A percentile compares a stretch with the other conserved stretches of the same genome.
These are phyloP conservation scores for Eublepharis macularius DNA, from an alignment of 2,113 vertebrate species.

Conservation along the genomic window DNA sequence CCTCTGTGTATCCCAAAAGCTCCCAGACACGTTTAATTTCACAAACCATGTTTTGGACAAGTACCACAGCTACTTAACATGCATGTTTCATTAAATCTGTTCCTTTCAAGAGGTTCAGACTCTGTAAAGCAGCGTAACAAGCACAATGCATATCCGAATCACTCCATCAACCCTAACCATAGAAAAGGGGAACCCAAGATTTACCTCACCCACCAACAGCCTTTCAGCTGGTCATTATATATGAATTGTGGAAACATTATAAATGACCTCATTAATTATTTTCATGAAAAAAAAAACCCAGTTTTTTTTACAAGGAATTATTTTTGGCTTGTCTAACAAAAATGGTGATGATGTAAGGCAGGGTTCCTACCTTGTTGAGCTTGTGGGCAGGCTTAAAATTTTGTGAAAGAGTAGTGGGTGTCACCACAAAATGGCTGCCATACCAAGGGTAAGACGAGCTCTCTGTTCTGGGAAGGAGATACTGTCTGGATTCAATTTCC, in stretches of 20 bases:
- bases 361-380: too few species aligned
- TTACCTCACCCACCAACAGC: neutral
- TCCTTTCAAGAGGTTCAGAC: conserved; percentile 13
- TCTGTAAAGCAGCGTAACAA: conserved; percentile 7
- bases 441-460: too few species aligned
- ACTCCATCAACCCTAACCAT: neutral
- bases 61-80: conserved; percentile 15
- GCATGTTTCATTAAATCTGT: conserved; percentile 42
- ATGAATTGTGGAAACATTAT: neutral
- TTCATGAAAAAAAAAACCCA: neutral
- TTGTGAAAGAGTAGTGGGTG: too few species aligned
- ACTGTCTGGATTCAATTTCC: too few species aligned
- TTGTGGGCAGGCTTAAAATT: too few species aligned
- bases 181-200: neutral
- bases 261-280: neutral
- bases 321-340: neutral
- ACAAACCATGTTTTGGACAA: neutral
- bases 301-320: neutral
- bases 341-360: neutral
- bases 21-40: conserved; percentile 58
- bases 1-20: conserved; percentile 29
- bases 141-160: neutral
- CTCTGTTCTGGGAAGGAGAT: too few species aligned
- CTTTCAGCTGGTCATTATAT: neutral
- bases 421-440: too few species aligned